Percentiles rank a stretch among this genome's conserved stretches.
Evolutionary conservation across 2,797 vertebrate genomes (phyloP).

Genomic region (Apogon talboti): DNA sequence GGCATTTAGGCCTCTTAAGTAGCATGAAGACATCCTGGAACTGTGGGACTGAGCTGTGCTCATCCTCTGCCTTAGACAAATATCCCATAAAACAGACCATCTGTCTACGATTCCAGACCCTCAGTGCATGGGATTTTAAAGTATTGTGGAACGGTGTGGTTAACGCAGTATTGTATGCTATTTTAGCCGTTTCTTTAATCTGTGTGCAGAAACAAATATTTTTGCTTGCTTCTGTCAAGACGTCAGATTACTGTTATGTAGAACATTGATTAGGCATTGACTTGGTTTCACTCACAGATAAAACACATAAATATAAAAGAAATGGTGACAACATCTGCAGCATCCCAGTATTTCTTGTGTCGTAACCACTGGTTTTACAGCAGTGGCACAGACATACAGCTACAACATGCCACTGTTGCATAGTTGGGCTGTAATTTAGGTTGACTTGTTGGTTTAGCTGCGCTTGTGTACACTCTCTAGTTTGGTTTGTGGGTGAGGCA

Average conservation of each 20-base stretch:
- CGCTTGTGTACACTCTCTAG: constrained; percentile 41
- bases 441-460: constrained; percentile 68
- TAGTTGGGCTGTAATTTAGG: constrained; percentile 74
- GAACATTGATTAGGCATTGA: background rate
- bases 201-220: background rate
- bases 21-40: constrained; percentile 57
- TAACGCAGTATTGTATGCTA: background rate
- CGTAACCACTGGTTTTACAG: constrained; percentile 44
- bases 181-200: background rate
- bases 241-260: constrained; percentile 4
- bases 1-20: constrained; percentile 49
- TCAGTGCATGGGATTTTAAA: constrained; percentile 31
- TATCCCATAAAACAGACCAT: constrained; percentile 64
- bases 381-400: constrained; percentile 32
- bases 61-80: constrained; percentile 54
- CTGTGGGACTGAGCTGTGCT: constrained; percentile 45
- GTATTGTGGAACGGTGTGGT: constrained; percentile 10
- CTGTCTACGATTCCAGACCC: constrained; percentile 50
- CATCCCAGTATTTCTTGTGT: constrained; percentile 38
- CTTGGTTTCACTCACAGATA: constrained; percentile 12
- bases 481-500: constrained; percentile 60
- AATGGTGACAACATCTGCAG: background rate
- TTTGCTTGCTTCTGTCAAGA: background rate
- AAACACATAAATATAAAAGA: constrained; percentile 7
- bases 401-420: constrained; percentile 47